phyloP scores from a whole-genome alignment of 2,888 invertebrate genomes.

The Congeria kusceri region DNA sequence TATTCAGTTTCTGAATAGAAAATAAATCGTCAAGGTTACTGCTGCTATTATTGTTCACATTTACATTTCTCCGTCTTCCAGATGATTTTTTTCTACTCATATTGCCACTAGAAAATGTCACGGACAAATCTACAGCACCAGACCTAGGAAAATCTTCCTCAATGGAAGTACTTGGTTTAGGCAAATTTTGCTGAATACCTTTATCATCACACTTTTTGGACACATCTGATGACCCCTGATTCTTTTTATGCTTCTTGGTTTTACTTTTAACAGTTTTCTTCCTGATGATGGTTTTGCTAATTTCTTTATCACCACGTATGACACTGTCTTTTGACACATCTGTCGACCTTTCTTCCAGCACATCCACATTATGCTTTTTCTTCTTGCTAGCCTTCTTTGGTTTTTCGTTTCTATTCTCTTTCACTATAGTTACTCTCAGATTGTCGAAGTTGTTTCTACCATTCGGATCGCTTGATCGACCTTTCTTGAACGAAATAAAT shows the following conservation, averaged over 20 bases:
- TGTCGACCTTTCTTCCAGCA: not conserved
- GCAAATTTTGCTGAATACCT: not conserved
- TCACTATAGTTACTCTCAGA: constrained; percentile 20
- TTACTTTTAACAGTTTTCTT: constrained; percentile 1
- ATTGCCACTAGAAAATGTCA: not conserved
- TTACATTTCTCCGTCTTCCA: not conserved
- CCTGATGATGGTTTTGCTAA: not conserved
- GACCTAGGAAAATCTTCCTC: not conserved
- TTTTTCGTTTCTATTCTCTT: not conserved
- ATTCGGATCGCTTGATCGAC: not conserved
- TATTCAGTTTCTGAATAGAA: constrained; percentile 21
- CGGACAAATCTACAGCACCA: not conserved
- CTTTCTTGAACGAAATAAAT: too few relatives aligned
- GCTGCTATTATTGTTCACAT: not conserved
- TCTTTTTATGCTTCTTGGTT: constrained; percentile 3
- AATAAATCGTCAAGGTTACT: constrained; percentile 23
- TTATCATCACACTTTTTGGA: not conserved
- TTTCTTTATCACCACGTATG: not conserved
- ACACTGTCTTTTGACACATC: not conserved
- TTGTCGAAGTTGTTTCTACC: constrained; percentile 52
- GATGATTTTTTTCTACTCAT: not conserved
- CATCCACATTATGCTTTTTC: constrained; percentile 2
- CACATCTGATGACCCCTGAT: not conserved
- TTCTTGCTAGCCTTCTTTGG: not conserved
- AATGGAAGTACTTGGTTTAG: too few relatives aligned